Percentiles rank a stretch among this genome's conserved stretches.
phyloP scores from a whole-genome alignment of 2,113 vertebrate genomes.

The Propithecus coquereli region DNA sequence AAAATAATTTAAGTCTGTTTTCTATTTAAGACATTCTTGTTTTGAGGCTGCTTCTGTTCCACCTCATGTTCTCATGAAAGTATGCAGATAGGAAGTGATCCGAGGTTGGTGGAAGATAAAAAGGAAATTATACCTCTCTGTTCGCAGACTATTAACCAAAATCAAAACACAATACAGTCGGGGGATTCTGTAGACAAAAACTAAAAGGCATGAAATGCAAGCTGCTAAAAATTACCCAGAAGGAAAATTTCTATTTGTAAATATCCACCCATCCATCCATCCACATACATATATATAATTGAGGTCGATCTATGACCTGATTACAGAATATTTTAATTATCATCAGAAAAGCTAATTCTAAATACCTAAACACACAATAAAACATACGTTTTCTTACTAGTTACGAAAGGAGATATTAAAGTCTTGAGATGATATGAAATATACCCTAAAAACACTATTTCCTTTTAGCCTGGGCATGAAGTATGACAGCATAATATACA shows the following conservation, averaged over 20 bases:
- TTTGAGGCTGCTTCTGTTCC: not conserved
- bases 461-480: not conserved
- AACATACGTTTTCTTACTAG: not conserved
- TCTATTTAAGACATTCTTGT: not conserved
- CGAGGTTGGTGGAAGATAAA: not conserved
- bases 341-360: not conserved
- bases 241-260: not conserved
- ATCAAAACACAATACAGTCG: not conserved
- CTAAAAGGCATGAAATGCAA: not conserved
- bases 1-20: not conserved
- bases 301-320: not conserved
- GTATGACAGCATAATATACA: not conserved
- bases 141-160: slow-evolving; percentile 38
- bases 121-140: not conserved
- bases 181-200: not conserved
- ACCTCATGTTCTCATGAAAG: not conserved
- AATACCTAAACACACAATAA: not conserved
- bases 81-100: not conserved
- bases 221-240: not conserved
- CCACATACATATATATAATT: not conserved
- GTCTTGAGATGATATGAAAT: not conserved
- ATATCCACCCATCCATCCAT: not conserved
- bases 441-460: not conserved
- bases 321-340: not conserved
- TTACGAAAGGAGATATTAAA: not conserved